Base-by-base conservation (phyloP, 2,113 vertebrate genomes). In the Pagrus major region DNA sequence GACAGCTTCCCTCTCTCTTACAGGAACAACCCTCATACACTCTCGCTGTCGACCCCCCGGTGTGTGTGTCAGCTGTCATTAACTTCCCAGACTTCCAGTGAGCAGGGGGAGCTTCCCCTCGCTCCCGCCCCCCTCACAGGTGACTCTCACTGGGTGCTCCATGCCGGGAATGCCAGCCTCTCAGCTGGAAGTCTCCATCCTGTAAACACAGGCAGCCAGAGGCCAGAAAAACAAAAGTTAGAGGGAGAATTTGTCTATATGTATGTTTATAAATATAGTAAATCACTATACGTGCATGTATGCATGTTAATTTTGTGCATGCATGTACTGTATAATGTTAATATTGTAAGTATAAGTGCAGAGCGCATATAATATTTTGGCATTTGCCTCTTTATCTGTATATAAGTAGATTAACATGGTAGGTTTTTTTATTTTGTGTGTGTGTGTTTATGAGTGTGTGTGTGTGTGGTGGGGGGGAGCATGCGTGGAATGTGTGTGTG, bases 401-500 rank as follows among this genome's bases (percentile, higher is more conserved):
- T 44, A 93, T 95, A 94, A 91, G 91, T 86, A 21, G 29, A 3
- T 67, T 52, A 70, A 25, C 20, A 39, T 61, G 39, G 94, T 47
- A 94, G 95, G n/a, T n/a, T 92, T 95, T 95, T 68, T 23, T 41
- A 25, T 25, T 65, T 39, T 42, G 42, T 49, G 42, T 47, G 63
- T 46, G 58, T 54, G 29, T 76, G 69, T 59, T 21, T 35, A 10
- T 69, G 94, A 31, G 58, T 96, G 95, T 93, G 94, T 93, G 92
- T 93, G 94, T 95, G 59, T 59, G 39, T 21, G 55, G 39, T 27
- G 58, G 61, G 55, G 93, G 94, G 91, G 94, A 95, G 93, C 93
- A 94, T 96, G 95, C 84, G 91, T 91, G 96, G 97, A 98, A 98
- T 99, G 97, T 94, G 95, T 95, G 94, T 95, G 95, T 95, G 85